Percentiles rank a stretch among this genome's conserved stretches.
These are phyloP conservation scores for Dicrostonyx torquatus DNA, from an alignment of 2,797 vertebrate genomes.

Conservation along the genomic window DNA sequence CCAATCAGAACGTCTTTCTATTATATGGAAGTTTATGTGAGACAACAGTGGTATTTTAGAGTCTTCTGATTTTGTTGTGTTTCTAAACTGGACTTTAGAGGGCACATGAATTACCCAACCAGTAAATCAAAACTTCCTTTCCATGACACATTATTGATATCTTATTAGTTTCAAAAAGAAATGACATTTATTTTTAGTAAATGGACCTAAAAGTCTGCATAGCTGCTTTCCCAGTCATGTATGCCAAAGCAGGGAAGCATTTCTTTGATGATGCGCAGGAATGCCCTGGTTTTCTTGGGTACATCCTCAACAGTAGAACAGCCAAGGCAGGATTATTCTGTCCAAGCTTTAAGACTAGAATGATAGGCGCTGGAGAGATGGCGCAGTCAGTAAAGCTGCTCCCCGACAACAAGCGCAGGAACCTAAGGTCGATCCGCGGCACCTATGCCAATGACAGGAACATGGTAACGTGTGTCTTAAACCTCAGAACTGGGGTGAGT, in stretches of 20 bases:
- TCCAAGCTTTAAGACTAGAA: neutral
- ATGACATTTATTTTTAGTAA: slow-evolving; percentile 19
- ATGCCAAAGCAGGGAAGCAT: neutral
- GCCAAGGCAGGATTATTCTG: neutral
- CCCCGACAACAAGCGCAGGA: neutral
- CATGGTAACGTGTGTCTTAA: neutral
- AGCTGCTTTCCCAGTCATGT: neutral
- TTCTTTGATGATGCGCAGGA: slow-evolving; percentile 24
- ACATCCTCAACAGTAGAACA: neutral
- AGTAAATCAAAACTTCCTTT: slow-evolving; percentile 33
- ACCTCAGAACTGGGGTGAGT: neutral
- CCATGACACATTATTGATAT: neutral
- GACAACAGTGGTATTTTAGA: neutral
- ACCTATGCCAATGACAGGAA: neutral
- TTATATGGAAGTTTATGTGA: neutral
- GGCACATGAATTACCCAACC: neutral
- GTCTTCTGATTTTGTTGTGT: neutral
- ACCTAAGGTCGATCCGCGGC: too few relatives aligned
- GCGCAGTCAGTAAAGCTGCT: too few relatives aligned
- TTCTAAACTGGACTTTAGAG: neutral
- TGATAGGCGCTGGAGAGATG: neutral
- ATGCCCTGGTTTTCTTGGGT: neutral
- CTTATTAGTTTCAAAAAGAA: slow-evolving; percentile 41
- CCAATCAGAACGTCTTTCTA: slow-evolving; percentile 1
- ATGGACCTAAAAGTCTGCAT: neutral